Conservation (phyloP, 2,888 invertebrate genomes). For the Melitaea athalia region DNA sequence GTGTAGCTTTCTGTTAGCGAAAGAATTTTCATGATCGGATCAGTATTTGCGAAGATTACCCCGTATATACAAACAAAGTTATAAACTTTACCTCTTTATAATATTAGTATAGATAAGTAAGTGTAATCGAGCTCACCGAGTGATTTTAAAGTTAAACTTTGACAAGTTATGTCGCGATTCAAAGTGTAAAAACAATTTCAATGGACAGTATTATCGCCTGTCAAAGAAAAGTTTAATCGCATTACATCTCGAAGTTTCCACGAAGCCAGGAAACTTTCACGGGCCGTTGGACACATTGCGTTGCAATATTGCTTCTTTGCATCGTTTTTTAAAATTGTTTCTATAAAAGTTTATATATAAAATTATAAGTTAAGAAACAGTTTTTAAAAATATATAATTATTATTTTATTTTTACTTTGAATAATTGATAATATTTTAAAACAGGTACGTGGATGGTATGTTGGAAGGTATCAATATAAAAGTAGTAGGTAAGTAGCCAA, state of each 20-base stretch:
- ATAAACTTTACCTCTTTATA: no score
- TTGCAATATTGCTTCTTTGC: constrained; percentile 32
- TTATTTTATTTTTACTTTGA: no score
- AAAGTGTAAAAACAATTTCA: not conserved
- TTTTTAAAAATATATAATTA: no score
- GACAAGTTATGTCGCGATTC: not conserved
- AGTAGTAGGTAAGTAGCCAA: no score
- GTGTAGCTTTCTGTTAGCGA: no score
- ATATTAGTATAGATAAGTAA: no score
- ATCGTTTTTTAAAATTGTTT: constrained; percentile 20
- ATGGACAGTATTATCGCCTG: constrained; percentile 33
- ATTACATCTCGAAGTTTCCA: constrained; percentile 30
- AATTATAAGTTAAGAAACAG: not conserved
- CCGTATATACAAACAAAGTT: no score
- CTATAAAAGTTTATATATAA: constrained; percentile 14
- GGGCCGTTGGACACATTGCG: constrained; percentile 34
- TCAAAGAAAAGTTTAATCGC: constrained; percentile 38
- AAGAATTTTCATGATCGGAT: no score
- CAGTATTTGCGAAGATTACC: no score
- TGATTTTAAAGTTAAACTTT: not conserved
- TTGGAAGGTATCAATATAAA: no score
- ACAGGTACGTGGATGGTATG: no score
- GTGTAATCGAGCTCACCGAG: not conserved
- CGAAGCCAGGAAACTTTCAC: constrained; percentile 30
- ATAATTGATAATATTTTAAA: no score